Base-by-base conservation (phyloP, 2,888 invertebrate species). In the Luffia ferchaultella region DNA sequence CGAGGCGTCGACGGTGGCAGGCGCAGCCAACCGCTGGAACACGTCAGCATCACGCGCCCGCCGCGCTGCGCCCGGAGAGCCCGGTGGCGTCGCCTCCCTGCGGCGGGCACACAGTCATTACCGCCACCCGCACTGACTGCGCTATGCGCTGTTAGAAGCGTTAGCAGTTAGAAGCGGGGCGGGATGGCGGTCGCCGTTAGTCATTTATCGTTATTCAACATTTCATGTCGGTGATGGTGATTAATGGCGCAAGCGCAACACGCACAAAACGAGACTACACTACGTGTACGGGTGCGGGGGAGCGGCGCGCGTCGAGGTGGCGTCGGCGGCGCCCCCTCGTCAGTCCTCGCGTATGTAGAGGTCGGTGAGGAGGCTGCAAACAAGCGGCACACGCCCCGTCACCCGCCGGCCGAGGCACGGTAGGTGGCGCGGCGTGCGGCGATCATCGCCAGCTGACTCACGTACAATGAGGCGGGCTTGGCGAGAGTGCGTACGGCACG, bases 21-120 rank as follows among this genome's bases (percentile, higher is more conserved):
- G 69, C 51, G 89, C 90, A 0, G 92, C 89, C 16, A 93, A 85
- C 45, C 93, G 76, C 54, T 90, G 89, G 74, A 93, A 93, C 55
- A 93, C 93, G 76, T 93, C 92, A 61, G 90, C 89, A 61, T 90
- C 88, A 61, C 62, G 82, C 63, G 62, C 88, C 70, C 62, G 91
- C 78, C 64, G 88, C 87, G 64, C 86, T 72, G 63, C 77, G 45
- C 82, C 73, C 3, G 83, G 84, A 15, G 87, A 87, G 50, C 86
- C 86, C 53, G 86, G 85, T 60, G 89, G 88, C 59, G 87, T 84
- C 59, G 77, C 80, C 62, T 58, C 60, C n/a, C 19, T 19, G 41
- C 16, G n/a, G 15, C 42, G 18, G 17, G 17, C 18, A 12, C 7
- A 18, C n/a, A 17, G 18, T 2, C 44, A 44, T 2, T 16, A 2